Percentiles rank a stretch among this genome's conserved stretches.
Conservation (phyloP, 2,797 vertebrate species). For the Mormyrus hasselquistii region DNA sequence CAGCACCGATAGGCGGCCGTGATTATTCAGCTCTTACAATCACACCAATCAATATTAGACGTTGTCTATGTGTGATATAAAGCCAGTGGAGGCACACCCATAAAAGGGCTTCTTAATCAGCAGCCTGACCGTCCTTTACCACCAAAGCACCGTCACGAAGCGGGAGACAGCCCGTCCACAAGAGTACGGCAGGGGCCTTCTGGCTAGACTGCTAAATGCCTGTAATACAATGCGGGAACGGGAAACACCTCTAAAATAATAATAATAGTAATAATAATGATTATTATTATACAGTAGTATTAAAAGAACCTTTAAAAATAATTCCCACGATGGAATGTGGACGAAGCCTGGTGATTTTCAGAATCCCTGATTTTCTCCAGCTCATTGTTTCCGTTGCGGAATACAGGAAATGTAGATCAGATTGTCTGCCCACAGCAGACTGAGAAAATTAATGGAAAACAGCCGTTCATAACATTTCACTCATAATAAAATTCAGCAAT, state of each 20-base stretch:
- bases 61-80: background rate
- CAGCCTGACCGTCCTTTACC: background rate
- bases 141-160: background rate
- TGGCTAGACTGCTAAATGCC: background rate
- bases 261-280: background rate
- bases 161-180: background rate
- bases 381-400: slow-evolving; percentile 10
- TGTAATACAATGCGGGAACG: background rate
- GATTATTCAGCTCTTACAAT: slow-evolving; percentile 22
- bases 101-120: background rate
- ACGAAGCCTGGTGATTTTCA: background rate
- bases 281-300: background rate
- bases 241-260: background rate
- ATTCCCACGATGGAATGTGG: background rate
- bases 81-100: background rate
- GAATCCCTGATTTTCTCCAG: background rate
- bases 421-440: background rate
- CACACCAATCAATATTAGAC: background rate
- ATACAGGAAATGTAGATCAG: background rate
- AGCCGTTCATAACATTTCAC: slow-evolving; percentile 8
- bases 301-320: background rate
- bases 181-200: background rate
- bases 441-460: slow-evolving; percentile 14
- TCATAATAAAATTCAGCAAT: slow-evolving; percentile 9
- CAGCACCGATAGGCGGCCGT: slow-evolving; percentile 11